These are phyloP conservation scores for Burhinus oedicnemus DNA, from an alignment of 2,113 vertebrate genomes.

Conservation along the genomic window DNA sequence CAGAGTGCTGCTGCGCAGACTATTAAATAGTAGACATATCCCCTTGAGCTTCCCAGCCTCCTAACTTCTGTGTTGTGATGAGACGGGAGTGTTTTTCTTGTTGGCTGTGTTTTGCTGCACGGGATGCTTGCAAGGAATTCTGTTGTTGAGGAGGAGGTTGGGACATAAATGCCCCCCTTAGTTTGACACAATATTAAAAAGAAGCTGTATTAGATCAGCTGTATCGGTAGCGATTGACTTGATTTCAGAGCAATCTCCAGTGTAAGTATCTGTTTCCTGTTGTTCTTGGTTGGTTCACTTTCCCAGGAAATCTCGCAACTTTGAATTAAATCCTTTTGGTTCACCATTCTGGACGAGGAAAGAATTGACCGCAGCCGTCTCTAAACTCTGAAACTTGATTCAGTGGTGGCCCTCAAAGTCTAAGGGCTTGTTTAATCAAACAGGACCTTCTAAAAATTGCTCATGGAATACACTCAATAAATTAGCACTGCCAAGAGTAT, in stretches of 20 bases:
- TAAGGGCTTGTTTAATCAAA: not conserved
- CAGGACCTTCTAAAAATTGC: not conserved
- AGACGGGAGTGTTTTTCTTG: not conserved
- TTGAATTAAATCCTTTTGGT: not conserved
- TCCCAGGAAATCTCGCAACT: not conserved
- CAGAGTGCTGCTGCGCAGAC: not conserved
- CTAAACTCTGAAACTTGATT: not conserved
- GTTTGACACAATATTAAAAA: not conserved
- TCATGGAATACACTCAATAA: not conserved
- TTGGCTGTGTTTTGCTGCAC: not conserved
- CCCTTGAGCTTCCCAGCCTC: not conserved
- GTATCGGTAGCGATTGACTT: not conserved
- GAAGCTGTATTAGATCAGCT: not conserved
- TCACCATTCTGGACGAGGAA: not conserved
- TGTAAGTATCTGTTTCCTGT: not conserved
- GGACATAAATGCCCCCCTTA: rapidly evolving
- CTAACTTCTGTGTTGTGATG: not conserved
- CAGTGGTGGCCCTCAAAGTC: not conserved
- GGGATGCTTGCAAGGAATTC: not conserved
- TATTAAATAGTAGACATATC: not conserved
- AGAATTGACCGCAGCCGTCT: not conserved
- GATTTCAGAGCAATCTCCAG: not conserved
- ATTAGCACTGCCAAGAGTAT: not conserved
- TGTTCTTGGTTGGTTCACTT: not conserved
- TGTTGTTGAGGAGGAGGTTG: not conserved